Base-by-base conservation (phyloP, 2,113 vertebrate species). In the Acrocephalus kingi region DNA sequence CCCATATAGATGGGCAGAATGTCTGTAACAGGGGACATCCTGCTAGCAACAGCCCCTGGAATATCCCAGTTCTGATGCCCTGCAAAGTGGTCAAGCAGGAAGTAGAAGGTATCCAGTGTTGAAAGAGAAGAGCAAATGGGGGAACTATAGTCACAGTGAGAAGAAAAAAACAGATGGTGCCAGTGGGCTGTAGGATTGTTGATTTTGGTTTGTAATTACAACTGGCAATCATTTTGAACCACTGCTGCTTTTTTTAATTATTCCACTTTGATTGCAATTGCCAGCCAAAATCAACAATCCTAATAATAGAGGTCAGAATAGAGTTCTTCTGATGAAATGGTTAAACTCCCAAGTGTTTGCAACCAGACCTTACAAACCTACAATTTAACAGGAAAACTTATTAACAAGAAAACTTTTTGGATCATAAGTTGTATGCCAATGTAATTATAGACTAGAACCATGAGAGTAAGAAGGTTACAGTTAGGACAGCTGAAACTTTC, bases 271-370 rank as follows among this genome's bases (percentile, higher is more conserved):
- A 97, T 89, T 90, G 61, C 61, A 75, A 61, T 55, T 91, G 64
- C 33, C 45, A 81, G 73, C 80, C 91, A 94, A 97, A 95, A 87
- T 84, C 93, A 97, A 95, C 96, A 93, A 23, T 45, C 33, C 41
- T 87, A 84, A 58, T 71, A 96, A 77, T 14, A 80, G 72, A 83
- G 41, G 31, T 80, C 82, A 69, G 54, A 59, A 9, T 33, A 56
- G 55, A 39, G 59, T 35, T 74, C 73, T 87, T 78, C 86, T 81
- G 73, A 78, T 75, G 80, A 74, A 95, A 84, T 33, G 66, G 59
- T 78, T 92, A 90, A 90, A 69, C 16, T 49, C 45, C 45, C 17
- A 73, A 80, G 22, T 25, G 28, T 63, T 86, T 95, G 48, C 52
- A 84, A 68, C 19, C 15, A 71, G 76, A 78, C 61, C 56, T 84